Base-by-base conservation (phyloP, 2,113 vertebrate species). In the Zosterops hypoxanthus region DNA sequence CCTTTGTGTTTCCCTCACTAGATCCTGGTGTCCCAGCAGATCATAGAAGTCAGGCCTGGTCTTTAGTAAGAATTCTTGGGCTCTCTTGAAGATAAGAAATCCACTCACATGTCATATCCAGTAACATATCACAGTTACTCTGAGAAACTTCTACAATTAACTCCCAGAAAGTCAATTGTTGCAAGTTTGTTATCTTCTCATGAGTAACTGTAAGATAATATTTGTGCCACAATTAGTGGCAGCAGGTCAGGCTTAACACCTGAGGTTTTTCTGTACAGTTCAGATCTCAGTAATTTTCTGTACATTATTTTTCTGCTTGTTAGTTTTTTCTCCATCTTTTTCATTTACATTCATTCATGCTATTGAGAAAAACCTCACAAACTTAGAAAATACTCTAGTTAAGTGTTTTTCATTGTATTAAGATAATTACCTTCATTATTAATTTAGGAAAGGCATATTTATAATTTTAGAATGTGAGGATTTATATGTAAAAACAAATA, bases 311-410 rank as follows among this genome's bases (percentile, higher is more conserved):
- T 94, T 71, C 60, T 56, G 42, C 7, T 31, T 80, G 7, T 33
- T 57, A 16, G 6, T 73, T 66, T 16, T 75, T 78, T 60, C 21
- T 86, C 14, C 21, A 20, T 59, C 21, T 78, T 56, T 65, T 78
- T 33, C 10, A 56, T 61, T 85, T n/a, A 12, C 31, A 26, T 69
- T 82, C 13, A 20, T 11, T 49, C 28, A 57, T 0, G 0, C 2
- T 50, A 31, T 61, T 85, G 20, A 85, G 29, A 91, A 87, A 68
- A 89, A 89, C 29, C 4, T 56, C 29, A 68, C 2, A 1, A 79
- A 57, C 3, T 9, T 2, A 50, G 79, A 64, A 64, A 82, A 44
- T 50, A 18, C 2, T 39, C 12, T 47, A 69, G 31, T 72, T 56
- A 41, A 26, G 17, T 50, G 11, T 4, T 29, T 86, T 76, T 79